Base-by-base conservation (phyloP, 2,888 invertebrate species). In the Protodeltote pygarga region DNA sequence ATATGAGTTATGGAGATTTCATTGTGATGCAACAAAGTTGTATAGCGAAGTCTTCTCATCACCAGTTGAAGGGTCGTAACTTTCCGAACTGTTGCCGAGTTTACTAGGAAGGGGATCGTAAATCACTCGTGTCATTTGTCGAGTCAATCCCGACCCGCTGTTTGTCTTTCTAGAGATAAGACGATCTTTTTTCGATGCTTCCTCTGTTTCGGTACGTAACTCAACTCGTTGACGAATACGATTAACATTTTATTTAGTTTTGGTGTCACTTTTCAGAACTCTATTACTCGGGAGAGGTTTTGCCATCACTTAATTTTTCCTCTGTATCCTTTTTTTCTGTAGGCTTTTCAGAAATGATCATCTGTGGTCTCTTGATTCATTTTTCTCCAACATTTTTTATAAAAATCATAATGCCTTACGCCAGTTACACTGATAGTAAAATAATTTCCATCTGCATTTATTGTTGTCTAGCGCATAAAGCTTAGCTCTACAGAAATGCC, bases 51-150 rank as follows among this genome's bases (percentile, higher is more conserved):
- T 27, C 29, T 60, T 38, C 48, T 38, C 29, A 60, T 53, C 20
- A 47, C 14, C 20, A 6, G 28, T 14, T 41, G 41, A 38, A 45
- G 44, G 39, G 41, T 59, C 45, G 37, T 55, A 59, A 63, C 46
- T 62, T 35, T 48, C 49, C 33, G 23, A 47, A 50, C 44, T 27
- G 45, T 54, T 63, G 31, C 45, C 27, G 38, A 49, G 39, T 55
- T 50, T 51, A 52, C 51, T 34, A 46, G 65, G 59, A 65, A 67
- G 59, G 38, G 34, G 28, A 45, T 45, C 42, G 55, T 65, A 62
- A 67, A 66, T 66, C 65, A 67, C 38, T 14, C 32, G 16, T 47
- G 65, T 62, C 62, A 68, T 53, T 65, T 55, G 52, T 65, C 65
- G 41, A 33, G 42, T 39, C 25, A n/a, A 51, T 55, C 49, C 40